phyloP scores from a whole-genome alignment of 92 coral and sea anemone species.

The Epizoanthus illoricatus region DNA sequence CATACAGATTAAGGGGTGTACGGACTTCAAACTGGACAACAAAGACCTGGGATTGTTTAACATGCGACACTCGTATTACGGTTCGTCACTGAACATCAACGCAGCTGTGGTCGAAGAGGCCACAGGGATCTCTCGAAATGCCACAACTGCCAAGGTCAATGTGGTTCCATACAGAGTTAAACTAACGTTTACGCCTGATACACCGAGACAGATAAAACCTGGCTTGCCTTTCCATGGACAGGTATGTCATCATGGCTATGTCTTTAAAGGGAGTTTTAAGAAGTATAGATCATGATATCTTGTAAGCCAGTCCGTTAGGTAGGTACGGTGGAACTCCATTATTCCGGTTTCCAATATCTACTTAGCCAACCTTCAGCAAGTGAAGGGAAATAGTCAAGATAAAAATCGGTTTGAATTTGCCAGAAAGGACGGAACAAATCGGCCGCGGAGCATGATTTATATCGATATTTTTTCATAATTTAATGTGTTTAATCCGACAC shows the following conservation, averaged over 20 bases:
- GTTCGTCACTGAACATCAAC: conserved; percentile 43
- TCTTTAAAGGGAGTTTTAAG: too few species aligned
- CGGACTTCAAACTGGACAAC: conserved; percentile 63
- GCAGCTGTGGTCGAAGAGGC: conserved; percentile 81
- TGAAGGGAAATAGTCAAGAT: too few species aligned
- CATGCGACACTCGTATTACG: conserved; percentile 33
- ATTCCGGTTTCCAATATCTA: too few species aligned
- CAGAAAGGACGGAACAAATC: too few species aligned
- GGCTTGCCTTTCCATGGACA: conserved; percentile 82
- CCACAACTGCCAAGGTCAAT: conserved; percentile 41
- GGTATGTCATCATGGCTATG: conserved; percentile 48
- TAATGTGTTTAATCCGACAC: too few species aligned
- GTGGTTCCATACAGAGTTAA: conserved; percentile 53
- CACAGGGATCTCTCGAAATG: conserved; percentile 74
- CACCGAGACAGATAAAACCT: conserved; percentile 76
- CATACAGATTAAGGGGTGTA: conserved; percentile 79
- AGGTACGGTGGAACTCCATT: too few species aligned
- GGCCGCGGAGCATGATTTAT: too few species aligned
- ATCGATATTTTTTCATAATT: too few species aligned
- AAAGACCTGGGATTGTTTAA: conserved; percentile 36
- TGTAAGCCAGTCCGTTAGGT: too few species aligned
- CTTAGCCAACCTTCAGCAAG: too few species aligned
- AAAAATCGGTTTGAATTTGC: too few species aligned
- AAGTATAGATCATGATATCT: too few species aligned
- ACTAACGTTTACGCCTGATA: conserved; percentile 53